A percentile compares a stretch with the other conserved stretches of the same genome.
Conservation (phyloP, 37 sponge, comb jelly and placozoan genomes). For the Oscarella lobularis region DNA sequence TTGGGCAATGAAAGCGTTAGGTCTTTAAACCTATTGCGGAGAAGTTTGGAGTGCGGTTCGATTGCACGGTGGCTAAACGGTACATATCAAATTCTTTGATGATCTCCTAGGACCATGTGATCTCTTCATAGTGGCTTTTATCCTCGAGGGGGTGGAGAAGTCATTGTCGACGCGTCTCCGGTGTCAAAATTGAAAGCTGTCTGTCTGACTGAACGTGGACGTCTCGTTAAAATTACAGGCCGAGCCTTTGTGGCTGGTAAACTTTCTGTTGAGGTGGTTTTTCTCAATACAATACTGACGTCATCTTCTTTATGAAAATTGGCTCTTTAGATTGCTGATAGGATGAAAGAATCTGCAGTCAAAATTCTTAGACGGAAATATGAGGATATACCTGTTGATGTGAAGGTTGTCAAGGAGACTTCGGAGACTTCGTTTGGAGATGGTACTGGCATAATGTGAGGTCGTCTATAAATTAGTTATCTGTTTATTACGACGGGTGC, state of each 20-base stretch:
- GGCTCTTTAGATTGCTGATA: background rate
- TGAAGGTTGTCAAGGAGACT: conserved; percentile 26
- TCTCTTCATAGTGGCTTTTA: conserved; percentile 70
- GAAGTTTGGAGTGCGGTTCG: conserved; percentile 52
- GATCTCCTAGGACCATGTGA: no score
- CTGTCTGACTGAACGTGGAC: conserved; percentile 37
- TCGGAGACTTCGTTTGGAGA: conserved; percentile 32
- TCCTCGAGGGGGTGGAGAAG: conserved; percentile 86
- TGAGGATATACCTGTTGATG: conserved; percentile 6
- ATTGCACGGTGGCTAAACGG: conserved; percentile 28
- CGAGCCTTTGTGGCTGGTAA: conserved; percentile 38
- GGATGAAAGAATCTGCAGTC: background rate
- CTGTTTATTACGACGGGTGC: no score
- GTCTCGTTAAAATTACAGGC: conserved; percentile 16
- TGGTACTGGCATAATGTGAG: conserved; percentile 72
- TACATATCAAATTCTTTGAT: conserved; percentile 3
- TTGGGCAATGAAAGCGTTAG: no score
- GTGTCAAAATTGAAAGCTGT: conserved; percentile 32
- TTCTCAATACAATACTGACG: background rate
- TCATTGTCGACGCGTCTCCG: conserved; percentile 27
- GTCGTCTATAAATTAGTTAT: no score
- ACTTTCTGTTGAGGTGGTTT: conserved; percentile 29
- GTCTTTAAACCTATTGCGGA: conserved; percentile 40
- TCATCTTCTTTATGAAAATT: background rate
- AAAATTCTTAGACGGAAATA: conserved; percentile 12